Evolutionary conservation across 2,888 invertebrate genomes (phyloP).

Genomic region (Operophtera brumata): DNA sequence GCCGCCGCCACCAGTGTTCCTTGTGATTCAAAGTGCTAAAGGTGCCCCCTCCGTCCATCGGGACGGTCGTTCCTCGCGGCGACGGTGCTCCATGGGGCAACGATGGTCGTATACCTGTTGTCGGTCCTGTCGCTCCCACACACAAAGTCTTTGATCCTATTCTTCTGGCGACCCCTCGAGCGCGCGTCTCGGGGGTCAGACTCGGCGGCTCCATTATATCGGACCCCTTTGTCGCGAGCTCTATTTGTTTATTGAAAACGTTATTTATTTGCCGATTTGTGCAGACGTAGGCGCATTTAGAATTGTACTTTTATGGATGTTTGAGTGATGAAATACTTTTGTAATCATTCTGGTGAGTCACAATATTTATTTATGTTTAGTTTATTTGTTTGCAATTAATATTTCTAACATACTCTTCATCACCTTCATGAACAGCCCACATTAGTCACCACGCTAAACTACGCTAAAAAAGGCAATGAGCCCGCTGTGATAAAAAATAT

Average conservation of each 20-base stretch:
- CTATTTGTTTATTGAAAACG: conserved; percentile 24
- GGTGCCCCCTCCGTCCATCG: neutral
- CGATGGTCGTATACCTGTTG: neutral
- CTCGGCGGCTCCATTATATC: conserved; percentile 38
- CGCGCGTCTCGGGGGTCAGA: conserved; percentile 10
- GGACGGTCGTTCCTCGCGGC: conserved; percentile 13
- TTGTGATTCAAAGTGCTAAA: too few relatives aligned
- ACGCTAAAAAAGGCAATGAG: too few relatives aligned
- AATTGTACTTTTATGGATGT: conserved; percentile 34
- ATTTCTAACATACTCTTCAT: too few relatives aligned
- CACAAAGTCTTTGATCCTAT: neutral
- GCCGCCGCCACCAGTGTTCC: conserved; percentile 23
- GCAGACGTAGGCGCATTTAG: conserved; percentile 33
- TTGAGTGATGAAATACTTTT: conserved; percentile 28
- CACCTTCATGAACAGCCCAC: too few relatives aligned
- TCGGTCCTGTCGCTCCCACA: neutral
- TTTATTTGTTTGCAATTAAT: neutral
- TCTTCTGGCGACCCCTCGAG: neutral
- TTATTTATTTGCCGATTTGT: conserved; percentile 21
- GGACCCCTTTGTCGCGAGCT: neutral
- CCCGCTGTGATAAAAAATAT: too few relatives aligned
- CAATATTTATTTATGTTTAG: neutral
- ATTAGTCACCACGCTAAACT: too few relatives aligned
- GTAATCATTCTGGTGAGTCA: conserved; percentile 15
- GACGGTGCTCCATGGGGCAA: conserved; percentile 10